Conservation (phyloP, 2,113 vertebrate genomes). For the Chloebia gouldiae region DNA sequence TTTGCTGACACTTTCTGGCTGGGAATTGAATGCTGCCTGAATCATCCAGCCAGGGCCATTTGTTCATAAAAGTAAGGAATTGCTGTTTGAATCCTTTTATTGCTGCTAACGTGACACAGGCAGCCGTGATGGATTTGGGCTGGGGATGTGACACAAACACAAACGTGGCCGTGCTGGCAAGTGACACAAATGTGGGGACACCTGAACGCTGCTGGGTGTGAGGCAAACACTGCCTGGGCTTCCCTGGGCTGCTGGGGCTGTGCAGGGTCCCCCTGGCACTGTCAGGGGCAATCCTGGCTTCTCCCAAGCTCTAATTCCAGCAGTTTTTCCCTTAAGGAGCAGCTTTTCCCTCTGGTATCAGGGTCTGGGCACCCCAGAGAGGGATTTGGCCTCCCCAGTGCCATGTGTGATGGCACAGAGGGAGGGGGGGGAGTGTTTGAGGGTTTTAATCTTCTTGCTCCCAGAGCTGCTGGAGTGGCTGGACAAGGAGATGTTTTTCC, state of each 20-base stretch:
- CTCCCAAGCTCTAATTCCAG: neutral
- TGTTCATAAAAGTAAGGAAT: conserved; percentile 61
- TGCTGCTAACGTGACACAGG: conserved; percentile 27
- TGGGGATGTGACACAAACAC: neutral
- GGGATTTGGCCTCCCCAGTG: neutral
- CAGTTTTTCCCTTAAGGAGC: neutral
- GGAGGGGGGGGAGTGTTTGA: neutral
- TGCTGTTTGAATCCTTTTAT: conserved; percentile 47
- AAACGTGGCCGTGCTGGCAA: neutral
- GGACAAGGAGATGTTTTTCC: neutral
- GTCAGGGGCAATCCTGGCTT: neutral
- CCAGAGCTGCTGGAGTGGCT: neutral
- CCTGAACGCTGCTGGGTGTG: neutral
- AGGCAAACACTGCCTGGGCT: neutral
- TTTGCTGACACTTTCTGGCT: conserved; percentile 58
- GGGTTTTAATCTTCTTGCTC: neutral
- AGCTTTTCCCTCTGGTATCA: accelerated
- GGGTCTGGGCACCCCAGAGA: accelerated
- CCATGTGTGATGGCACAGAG: neutral
- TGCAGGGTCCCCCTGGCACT: neutral
- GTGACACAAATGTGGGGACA: neutral
- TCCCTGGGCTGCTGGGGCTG: neutral
- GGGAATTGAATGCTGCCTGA: conserved; percentile 52
- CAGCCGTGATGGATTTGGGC: neutral
- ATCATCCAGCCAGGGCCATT: conserved; percentile 59